Percentiles rank a stretch among this genome's conserved stretches.
phyloP scores from a whole-genome alignment of 2,797 vertebrate species.

The Sebastes elongatus region DNA sequence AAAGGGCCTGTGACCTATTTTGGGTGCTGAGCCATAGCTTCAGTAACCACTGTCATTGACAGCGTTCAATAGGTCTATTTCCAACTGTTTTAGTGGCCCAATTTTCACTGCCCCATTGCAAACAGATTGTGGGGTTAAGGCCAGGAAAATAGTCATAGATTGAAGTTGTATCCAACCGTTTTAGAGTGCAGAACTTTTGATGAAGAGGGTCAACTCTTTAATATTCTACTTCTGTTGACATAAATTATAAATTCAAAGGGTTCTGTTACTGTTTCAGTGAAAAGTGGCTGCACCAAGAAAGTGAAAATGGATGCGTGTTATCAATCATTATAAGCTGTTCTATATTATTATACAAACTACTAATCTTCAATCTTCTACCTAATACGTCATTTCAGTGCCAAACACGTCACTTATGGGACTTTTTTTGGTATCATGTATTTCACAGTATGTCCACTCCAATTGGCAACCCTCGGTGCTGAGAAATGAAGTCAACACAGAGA shows the following conservation, averaged over 20 bases:
- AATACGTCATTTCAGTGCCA: neutral
- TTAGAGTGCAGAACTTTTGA: conserved; percentile 52
- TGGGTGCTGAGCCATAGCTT: conserved; percentile 44
- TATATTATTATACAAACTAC: neutral
- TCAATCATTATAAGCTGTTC: conserved; percentile 1
- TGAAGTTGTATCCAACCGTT: conserved; percentile 61
- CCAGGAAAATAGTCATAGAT: conserved; percentile 76
- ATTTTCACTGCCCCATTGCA: conserved; percentile 68
- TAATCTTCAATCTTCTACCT: neutral
- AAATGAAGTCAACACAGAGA: too few species aligned
- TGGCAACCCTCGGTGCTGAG: too few species aligned
- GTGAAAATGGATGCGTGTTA: neutral
- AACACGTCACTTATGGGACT: neutral
- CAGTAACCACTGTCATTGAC: conserved; percentile 60
- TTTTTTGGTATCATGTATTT: neutral
- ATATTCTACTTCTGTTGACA: conserved; percentile 51
- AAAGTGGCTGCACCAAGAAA: conserved; percentile 7
- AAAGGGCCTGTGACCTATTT: conserved; percentile 36
- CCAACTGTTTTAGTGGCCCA: conserved; percentile 62
- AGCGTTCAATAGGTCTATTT: conserved; percentile 47
- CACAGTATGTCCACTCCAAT: too few species aligned
- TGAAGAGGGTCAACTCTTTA: conserved; percentile 62
- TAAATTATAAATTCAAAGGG: conserved; percentile 42
- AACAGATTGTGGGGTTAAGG: conserved; percentile 52
- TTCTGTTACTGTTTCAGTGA: conserved; percentile 37